Evolutionary conservation across 2,113 vertebrate genomes (phyloP).

Genomic region (human (Homo sapiens)): GRCh38 chr3:25537001-25537500

Average conservation of each 20-base stretch:
- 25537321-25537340: conserved; percentile 61
- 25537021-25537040: background rate
- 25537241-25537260: conserved; percentile 65
- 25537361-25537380: conserved; percentile 24
- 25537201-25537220: conserved; percentile 31
- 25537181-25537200: background rate
- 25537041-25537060: background rate
- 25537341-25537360: conserved; percentile 43
- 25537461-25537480: fast-evolving
- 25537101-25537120: background rate
- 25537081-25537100: background rate
- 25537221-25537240: conserved; percentile 25
- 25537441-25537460: background rate
- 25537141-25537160: background rate
- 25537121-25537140: conserved; percentile 51
- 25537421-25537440: background rate
- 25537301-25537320: conserved; percentile 58
- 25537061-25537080: background rate
- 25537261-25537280: conserved; percentile 43
- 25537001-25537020: background rate
- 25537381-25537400: background rate
- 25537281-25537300: conserved; percentile 72
- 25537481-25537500: background rate
- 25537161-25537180: conserved; percentile 40
- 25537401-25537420: background rate